Base-by-base conservation (phyloP, 2,797 vertebrate genomes). In the Sebastes taczanowskii region DNA sequence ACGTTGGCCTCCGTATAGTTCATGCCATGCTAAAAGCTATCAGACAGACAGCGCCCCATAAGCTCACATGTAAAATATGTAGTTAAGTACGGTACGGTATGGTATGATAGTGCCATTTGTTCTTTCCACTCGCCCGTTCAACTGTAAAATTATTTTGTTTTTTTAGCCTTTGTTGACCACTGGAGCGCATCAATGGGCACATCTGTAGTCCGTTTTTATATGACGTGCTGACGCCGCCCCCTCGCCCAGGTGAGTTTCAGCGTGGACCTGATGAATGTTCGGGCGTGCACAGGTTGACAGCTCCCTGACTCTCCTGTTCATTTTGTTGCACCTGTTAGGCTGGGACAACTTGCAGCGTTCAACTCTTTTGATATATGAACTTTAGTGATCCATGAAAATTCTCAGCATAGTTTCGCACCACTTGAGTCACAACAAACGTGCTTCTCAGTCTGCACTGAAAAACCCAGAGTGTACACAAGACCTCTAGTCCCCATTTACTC, bases 241-340 rank as follows among this genome's bases (percentile, higher is more conserved):
- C 25, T 2, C 46, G 61, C 25, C 3, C 46, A 66, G 22, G 35
- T 80, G 77, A 74, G 71, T 79, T 68, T 67, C 27, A 58, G 23
- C 22, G 3, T 42, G 18, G 16, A 49, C 55, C 13, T 53, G 9
- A 2, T 74, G n/a, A 77, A 27, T 59, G 52, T 61, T 63, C 69
- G 32, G 83, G 78, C 11, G 27, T 38, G 53, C 16, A 58, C 27
- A 59, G 70, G 62, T 65, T 80, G 64, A 68, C 22, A 74, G 30
- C 25, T 77, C 56, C 18, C 27, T 29, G 63, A 76, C 42, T 88
- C 73, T 81, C 74, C 69, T 81, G 79, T 85, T 86, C 32, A 73
- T 81, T 89, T 83, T 85, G 81, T 76, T 74, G 27, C 53, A 66
- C 34, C 59, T 80, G 67, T 83, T 73, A 11, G 65, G 73, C 27